Conservation (phyloP, 2,888 invertebrate genomes). For the Rhogogaster chlorosoma region DNA sequence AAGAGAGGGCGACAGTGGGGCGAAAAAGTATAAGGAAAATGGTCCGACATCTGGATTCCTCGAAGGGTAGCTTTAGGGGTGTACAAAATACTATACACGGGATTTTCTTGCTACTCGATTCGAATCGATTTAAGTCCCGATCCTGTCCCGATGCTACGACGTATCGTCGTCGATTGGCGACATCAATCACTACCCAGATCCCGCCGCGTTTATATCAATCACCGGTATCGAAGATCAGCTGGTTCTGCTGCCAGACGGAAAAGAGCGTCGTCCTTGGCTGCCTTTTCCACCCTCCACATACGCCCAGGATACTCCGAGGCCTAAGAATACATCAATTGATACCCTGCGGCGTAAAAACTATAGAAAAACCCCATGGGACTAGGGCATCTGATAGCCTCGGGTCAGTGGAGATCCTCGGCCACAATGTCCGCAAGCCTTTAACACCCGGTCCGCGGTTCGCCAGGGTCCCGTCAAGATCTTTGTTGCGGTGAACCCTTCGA, state of each 20-base stretch:
- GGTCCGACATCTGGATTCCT: constrained; percentile 12
- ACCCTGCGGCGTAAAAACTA: constrained; percentile 60
- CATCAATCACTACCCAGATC: constrained; percentile 73
- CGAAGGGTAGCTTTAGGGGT: constrained; percentile 24
- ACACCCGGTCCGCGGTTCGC: constrained; percentile 27
- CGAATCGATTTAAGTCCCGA: constrained; percentile 24
- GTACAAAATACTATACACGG: constrained; percentile 35
- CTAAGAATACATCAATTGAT: constrained; percentile 30
- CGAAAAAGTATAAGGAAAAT: constrained; percentile 22
- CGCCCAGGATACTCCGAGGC: neutral
- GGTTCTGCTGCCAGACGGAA: constrained; percentile 40
- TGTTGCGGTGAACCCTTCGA: constrained; percentile 11
- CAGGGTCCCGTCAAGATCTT: constrained; percentile 21
- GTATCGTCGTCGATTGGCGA: constrained; percentile 75
- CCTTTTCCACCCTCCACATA: neutral
- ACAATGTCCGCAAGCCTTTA: constrained; percentile 24
- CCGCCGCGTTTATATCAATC: constrained; percentile 73
- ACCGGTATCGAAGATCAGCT: constrained; percentile 67
- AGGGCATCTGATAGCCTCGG: constrained; percentile 21
- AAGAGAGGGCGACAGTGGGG: constrained; percentile 1
- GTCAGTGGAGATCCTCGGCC: neutral
- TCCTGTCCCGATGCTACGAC: constrained; percentile 52
- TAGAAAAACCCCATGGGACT: neutral
- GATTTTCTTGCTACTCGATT: constrained; percentile 19
- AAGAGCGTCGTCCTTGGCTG: neutral